Evolutionary conservation across 2,113 vertebrate genomes (phyloP), one percentile per base, ranked within the genome.

Genomic region (Sinocyclocheilus maitianheensis): DNA sequence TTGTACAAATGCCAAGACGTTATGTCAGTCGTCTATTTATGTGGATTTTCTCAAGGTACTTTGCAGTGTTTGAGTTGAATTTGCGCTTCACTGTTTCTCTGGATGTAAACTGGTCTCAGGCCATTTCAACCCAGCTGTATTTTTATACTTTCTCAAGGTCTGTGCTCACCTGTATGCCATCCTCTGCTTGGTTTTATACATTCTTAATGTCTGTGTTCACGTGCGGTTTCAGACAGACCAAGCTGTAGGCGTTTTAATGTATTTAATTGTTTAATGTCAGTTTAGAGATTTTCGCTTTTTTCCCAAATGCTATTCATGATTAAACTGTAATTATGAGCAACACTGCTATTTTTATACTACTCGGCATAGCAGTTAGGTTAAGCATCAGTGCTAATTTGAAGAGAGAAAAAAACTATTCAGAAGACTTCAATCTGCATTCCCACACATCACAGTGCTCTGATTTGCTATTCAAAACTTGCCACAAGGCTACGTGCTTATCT

Each of bases 91-190:
- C 34, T 58, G 76, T 34, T 22, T 43, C 37, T 72, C 34, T 34
- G 63, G 80, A 53, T 71, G 43, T 82, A 82, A 82, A 53, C 81
- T 53, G 43, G 46, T 82, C 65, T 26, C 79, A 67, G 79, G n/a
- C 26, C 63, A 82, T 77, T 77, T 55, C 48, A 55, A 34, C n/a
- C 63, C 63, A 37, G 63, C 24, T 71, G 62, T 30, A 69, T 43
- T 9, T 43, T 43, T 8, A 43, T 8, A 34, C 34, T 5, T 34
- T 71, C 18, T 34, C 24, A 55, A 82, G 43, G 81, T 55, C 63
- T 22, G 26, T 51, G 63, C 53, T 71, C 60, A 81, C n/a, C 74
- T 51, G 74, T 24, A 75, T 11, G 22, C 6, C 71, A 46, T 3
- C 20, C 24, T 65, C 63, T 65, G 63, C 24, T 67, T 67, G 12